Conservation (phyloP, 2,113 vertebrate genomes). For the Xenopus laevis region DNA sequence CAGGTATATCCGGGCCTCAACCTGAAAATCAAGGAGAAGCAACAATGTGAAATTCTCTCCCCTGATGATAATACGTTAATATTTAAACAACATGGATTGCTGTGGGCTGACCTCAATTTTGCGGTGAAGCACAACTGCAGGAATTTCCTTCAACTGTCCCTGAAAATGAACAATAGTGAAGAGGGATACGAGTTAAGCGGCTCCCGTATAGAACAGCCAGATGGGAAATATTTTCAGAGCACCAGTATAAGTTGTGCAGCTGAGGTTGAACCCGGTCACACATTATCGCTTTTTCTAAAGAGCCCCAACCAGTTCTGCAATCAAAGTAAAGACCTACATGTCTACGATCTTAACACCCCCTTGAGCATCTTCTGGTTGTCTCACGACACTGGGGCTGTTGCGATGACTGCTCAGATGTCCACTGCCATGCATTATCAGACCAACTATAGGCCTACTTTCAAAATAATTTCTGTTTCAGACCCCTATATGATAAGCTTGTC, state of each 20-base stretch:
- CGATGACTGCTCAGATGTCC: slow-evolving; percentile 76
- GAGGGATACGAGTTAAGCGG: slow-evolving; percentile 71
- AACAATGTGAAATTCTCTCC: slow-evolving; percentile 58
- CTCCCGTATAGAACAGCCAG: slow-evolving; percentile 75
- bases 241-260: slow-evolving; percentile 68
- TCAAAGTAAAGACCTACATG: slow-evolving; percentile 74
- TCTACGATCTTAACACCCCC: slow-evolving; percentile 67
- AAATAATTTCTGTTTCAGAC: slow-evolving; percentile 73
- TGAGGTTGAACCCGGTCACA: slow-evolving; percentile 76
- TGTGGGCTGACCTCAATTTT: slow-evolving; percentile 83
- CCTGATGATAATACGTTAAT: slow-evolving; percentile 59
- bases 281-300: slow-evolving; percentile 68
- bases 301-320: slow-evolving; percentile 84
- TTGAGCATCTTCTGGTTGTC: slow-evolving; percentile 85
- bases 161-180: slow-evolving; percentile 73
- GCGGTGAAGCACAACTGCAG: slow-evolving; percentile 80
- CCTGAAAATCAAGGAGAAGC: slow-evolving; percentile 68
- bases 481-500: slow-evolving; percentile 74
- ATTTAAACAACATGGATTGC: slow-evolving; percentile 73
- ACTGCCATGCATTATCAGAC: slow-evolving; percentile 76
- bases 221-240: slow-evolving; percentile 77
- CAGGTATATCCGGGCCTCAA: slow-evolving; percentile 70
- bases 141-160: slow-evolving; percentile 81
- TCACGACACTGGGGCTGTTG: slow-evolving; percentile 77
- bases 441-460: slow-evolving; percentile 76